Conservation (phyloP, 1,140 invertebrate genomes). For the Papilio machaon region DNA sequence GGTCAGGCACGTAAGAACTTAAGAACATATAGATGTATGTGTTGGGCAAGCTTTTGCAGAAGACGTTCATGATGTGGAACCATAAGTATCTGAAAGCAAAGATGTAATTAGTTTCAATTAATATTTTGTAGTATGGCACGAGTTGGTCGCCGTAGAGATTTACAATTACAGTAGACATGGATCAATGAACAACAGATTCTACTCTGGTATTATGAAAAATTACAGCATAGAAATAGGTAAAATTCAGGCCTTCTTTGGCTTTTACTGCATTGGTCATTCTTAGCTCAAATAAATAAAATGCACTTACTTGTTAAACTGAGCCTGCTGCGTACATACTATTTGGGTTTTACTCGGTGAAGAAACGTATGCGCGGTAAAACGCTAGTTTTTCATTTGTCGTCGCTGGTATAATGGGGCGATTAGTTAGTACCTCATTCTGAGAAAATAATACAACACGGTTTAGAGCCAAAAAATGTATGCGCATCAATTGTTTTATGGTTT, state of each 20-base stretch:
- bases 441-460: background rate
- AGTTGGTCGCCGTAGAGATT: too few relatives aligned
- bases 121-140: too few relatives aligned
- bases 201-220: too few relatives aligned
- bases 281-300: background rate
- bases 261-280: too few relatives aligned
- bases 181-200: too few relatives aligned
- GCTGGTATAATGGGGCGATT: conserved; percentile 39
- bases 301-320: conserved; percentile 43
- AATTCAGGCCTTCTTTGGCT: too few relatives aligned
- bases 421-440: conserved; percentile 31
- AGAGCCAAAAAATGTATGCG: background rate
- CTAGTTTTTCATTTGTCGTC: conserved; percentile 39
- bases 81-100: conserved; percentile 48
- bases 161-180: too few relatives aligned
- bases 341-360: conserved; percentile 42
- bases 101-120: background rate
- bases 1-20: conserved; percentile 47
- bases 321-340: conserved; percentile 45
- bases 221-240: too few relatives aligned
- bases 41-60: conserved; percentile 51
- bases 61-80: conserved; percentile 43
- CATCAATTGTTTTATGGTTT: background rate
- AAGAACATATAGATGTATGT: conserved; percentile 54
- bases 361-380: conserved; percentile 41